These are phyloP conservation scores for Drosophila azteca DNA, from an alignment of 1,140 invertebrate genomes.

Conservation along the genomic window DNA sequence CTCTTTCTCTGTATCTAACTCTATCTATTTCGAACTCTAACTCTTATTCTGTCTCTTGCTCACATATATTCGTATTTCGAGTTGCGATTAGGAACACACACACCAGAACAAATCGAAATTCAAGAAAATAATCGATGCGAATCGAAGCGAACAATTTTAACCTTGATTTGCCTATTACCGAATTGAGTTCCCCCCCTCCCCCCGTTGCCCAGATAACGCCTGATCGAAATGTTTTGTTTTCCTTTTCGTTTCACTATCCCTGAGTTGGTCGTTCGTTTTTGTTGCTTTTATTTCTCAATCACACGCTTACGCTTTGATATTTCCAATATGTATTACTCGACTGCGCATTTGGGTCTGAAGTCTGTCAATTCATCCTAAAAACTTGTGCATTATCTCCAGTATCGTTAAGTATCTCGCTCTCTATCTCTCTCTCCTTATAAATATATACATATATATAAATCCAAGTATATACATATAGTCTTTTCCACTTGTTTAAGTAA, in stretches of 20 bases:
- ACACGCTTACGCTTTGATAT: conserved; percentile 72
- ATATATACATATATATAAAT: conserved; percentile 22
- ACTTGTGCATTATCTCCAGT: conserved; percentile 48
- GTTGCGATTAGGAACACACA: conserved; percentile 55
- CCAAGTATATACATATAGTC: conserved; percentile 43
- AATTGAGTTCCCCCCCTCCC: conserved; percentile 3
- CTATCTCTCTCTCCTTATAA: conserved; percentile 13
- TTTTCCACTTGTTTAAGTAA: conserved; percentile 10
- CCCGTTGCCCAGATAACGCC: conserved; percentile 13
- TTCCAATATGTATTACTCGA: conserved; percentile 44
- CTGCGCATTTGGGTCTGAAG: conserved; percentile 70
- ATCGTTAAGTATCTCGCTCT: conserved; percentile 39
- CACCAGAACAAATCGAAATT: conserved; percentile 46
- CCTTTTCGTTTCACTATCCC: conserved; percentile 20
- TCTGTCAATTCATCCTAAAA: conserved; percentile 51
- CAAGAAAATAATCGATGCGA: conserved; percentile 12
- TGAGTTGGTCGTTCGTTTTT: conserved; percentile 30
- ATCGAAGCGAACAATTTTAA: conserved; percentile 16
- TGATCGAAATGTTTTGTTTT: conserved; percentile 2
- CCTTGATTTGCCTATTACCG: conserved; percentile 25
- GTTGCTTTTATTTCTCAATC: conserved; percentile 34
- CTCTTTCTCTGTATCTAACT: conserved; percentile 36
- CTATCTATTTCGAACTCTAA: conserved; percentile 42
- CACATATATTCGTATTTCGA: conserved; percentile 46
- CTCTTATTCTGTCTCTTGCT: conserved; percentile 47